A percentile compares a stretch with the other conserved stretches of the same genome.
These are phyloP conservation scores for Hypercompe scribonia DNA, from an alignment of 2,888 invertebrate species.

Conservation along the genomic window DNA sequence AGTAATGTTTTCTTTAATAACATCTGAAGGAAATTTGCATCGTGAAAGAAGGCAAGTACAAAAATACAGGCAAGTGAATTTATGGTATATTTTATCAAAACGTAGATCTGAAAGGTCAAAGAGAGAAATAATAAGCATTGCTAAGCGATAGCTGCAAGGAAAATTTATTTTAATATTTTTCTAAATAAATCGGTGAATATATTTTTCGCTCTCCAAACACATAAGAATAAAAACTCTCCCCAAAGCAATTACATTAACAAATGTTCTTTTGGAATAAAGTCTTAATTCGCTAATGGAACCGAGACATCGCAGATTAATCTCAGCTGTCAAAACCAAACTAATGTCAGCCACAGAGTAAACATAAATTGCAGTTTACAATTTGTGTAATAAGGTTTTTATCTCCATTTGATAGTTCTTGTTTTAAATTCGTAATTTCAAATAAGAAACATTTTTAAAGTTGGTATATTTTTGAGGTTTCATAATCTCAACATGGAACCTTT, in stretches of 20 bases:
- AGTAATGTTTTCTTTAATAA: not conserved
- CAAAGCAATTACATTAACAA: constrained; percentile 36
- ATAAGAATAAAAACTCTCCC: constrained; percentile 6
- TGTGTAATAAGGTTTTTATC: not conserved
- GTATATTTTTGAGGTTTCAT: not conserved
- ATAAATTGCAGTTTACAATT: constrained; percentile 14
- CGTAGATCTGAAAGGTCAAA: no score
- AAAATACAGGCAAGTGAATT: no score
- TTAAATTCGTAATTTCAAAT: not conserved
- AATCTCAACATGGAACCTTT: not conserved
- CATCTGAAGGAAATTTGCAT: no score
- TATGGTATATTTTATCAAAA: no score
- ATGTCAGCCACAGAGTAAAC: constrained; percentile 30
- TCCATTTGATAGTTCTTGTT: not conserved
- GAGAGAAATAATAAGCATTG: no score
- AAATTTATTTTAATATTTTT: not conserved
- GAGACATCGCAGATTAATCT: constrained; percentile 39
- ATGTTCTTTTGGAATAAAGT: constrained; percentile 30
- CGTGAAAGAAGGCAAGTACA: no score
- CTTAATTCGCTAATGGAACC: constrained; percentile 49
- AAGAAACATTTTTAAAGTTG: not conserved
- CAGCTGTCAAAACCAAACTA: constrained; percentile 39
- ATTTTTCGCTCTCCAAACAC: constrained; percentile 10
- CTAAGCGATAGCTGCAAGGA: not conserved
- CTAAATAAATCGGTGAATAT: not conserved